phyloP scores from a whole-genome alignment of 1,140 invertebrate genomes.

The Diachasmimorpha longicaudata region DNA sequence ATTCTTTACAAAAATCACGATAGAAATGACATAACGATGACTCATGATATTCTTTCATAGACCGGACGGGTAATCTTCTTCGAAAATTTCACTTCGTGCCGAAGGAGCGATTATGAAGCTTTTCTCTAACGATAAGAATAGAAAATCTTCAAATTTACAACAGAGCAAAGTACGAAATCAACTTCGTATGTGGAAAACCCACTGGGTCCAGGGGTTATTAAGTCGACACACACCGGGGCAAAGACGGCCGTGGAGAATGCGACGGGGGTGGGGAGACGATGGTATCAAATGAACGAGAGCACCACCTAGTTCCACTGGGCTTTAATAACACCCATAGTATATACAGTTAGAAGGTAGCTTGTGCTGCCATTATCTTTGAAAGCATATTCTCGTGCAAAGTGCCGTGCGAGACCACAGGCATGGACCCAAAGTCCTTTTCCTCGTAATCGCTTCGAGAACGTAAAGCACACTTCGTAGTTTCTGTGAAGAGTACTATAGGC shows the following conservation, averaged over 20 bases:
- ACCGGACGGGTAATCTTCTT: too few relatives aligned
- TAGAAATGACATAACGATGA: too few relatives aligned
- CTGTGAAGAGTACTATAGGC: background rate
- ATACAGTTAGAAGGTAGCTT: background rate
- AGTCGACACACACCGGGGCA: background rate
- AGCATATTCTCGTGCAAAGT: conserved; percentile 1
- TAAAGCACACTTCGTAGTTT: background rate
- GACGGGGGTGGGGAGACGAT: background rate
- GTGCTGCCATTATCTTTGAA: conserved; percentile 6
- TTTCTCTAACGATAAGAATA: too few relatives aligned
- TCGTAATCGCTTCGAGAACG: conserved; percentile 6
- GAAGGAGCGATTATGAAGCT: too few relatives aligned
- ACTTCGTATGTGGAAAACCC: background rate
- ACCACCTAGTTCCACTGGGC: background rate
- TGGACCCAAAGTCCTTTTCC: conserved; percentile 6
- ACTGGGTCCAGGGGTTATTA: background rate
- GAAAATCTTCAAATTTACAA: too few relatives aligned
- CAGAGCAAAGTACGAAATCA: too few relatives aligned
- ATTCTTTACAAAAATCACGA: too few relatives aligned
- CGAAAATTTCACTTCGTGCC: too few relatives aligned
- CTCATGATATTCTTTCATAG: too few relatives aligned
- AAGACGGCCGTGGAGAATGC: too few relatives aligned
- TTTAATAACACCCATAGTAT: background rate
- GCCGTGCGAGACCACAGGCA: background rate
- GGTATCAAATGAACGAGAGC: background rate